Percentiles rank a stretch among this genome's conserved stretches.
phyloP scores from a whole-genome alignment of 1,140 invertebrate genomes.

The Drosophila bipectinata region DNA sequence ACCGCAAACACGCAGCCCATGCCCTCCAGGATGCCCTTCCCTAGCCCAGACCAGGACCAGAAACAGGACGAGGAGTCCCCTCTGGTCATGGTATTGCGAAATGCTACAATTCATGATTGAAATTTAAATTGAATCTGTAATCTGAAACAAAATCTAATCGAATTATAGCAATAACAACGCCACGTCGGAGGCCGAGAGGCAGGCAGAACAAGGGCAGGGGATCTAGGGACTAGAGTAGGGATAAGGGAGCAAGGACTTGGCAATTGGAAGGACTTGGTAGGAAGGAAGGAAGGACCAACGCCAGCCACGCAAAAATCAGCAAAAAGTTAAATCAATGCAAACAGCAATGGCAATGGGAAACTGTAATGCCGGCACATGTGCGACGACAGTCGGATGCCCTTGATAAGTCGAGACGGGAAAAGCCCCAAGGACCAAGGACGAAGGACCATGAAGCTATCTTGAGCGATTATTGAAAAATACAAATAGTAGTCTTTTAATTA shows the following conservation, averaged over 20 bases:
- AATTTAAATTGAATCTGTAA: constrained; percentile 70
- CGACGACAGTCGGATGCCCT: constrained; percentile 35
- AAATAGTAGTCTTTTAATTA: too few relatives aligned
- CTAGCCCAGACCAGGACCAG: constrained; percentile 4
- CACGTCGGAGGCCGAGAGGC: background rate
- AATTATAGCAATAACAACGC: constrained; percentile 59
- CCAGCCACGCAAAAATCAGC: constrained; percentile 50
- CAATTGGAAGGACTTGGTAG: background rate
- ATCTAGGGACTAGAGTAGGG: background rate
- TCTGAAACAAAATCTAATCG: constrained; percentile 69
- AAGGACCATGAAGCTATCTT: background rate
- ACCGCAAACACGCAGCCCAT: constrained; percentile 58
- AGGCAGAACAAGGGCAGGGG: background rate
- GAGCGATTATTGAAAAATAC: too few relatives aligned
- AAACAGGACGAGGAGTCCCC: constrained; percentile 26
- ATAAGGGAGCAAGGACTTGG: background rate
- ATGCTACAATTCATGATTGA: constrained; percentile 69
- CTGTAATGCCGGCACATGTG: constrained; percentile 7
- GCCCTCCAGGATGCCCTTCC: background rate
- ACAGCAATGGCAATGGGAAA: constrained; percentile 51
- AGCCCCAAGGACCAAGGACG: background rate
- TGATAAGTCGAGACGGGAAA: constrained; percentile 34
- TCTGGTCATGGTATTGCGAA: constrained; percentile 56
- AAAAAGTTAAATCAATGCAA: constrained; percentile 66
- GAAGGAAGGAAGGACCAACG: background rate